A percentile compares a stretch with the other conserved stretches of the same genome.
These are phyloP conservation scores for Thelaira solivaga DNA, from an alignment of 2,888 invertebrate species.

Conservation along the genomic window DNA sequence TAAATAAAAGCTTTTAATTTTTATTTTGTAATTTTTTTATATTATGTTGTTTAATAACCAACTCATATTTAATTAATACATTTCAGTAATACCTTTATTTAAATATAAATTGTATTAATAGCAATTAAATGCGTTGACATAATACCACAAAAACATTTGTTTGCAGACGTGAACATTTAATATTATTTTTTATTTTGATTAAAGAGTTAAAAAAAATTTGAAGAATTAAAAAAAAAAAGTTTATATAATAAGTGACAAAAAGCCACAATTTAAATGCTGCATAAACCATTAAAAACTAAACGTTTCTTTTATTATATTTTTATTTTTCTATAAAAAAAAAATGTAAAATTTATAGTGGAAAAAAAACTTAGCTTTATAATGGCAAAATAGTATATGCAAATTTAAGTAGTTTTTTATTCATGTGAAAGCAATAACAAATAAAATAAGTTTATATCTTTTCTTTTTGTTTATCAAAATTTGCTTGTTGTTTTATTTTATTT, in stretches of 20 bases:
- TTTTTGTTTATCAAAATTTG: no score
- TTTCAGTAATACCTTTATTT: conserved; percentile 9
- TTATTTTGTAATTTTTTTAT: neutral
- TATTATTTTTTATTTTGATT: conserved; percentile 27
- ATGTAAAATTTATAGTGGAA: neutral
- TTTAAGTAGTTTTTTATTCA: no score
- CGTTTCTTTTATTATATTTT: conserved; percentile 22
- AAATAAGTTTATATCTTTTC: neutral
- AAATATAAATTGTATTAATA: conserved; percentile 49
- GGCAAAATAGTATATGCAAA: no score
- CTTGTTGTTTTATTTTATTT: neutral
- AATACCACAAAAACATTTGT: conserved; percentile 49
- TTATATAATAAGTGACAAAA: conserved; percentile 50
- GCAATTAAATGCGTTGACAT: conserved; percentile 60
- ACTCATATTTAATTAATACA: conserved; percentile 25
- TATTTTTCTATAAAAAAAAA: neutral
- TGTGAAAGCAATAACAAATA: no score
- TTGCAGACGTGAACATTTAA: conserved; percentile 22
- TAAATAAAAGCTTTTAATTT: no score
- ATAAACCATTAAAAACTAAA: conserved; percentile 57
- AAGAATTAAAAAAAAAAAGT: conserved; percentile 3
- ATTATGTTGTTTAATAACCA: neutral
- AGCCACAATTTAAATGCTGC: conserved; percentile 54
- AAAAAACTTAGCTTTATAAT: no score
- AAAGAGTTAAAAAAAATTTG: neutral